Evolutionary conservation across 2,113 vertebrate genomes (phyloP), one percentile per base, ranked within the genome.

Genomic region (Ibidorhyncha struthersii): DNA sequence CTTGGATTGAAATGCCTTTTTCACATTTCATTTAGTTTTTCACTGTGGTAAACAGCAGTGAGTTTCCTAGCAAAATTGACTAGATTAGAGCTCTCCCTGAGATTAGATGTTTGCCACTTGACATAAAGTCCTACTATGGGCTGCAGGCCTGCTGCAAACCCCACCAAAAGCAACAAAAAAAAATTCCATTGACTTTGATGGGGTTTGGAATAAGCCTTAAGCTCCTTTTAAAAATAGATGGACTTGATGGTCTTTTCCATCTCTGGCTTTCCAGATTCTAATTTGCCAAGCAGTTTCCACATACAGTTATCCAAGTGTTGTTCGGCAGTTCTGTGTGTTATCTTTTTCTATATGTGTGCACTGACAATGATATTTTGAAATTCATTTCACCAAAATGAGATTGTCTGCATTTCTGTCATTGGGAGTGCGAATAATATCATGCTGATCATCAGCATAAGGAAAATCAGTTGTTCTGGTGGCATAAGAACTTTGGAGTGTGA

Each of bases 301-400:
- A 34, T 41, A 55, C 0, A 70, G 13, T 96, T 76, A 89, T 84
- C 72, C 79, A 96, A 88, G 81, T 43, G 82, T 90, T 91, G 47
- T 84, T 93, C 65, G 61, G 70, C 87, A 87, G 47, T 93, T 96
- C 94, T 79, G 2, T 89, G 91, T 96, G 85, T 96, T 97, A 97
- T 94, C 92, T 97, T 96, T 96, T 95, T 96, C 93, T 92, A 4
- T 83, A 6, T 34, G 18, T 55, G 66, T 92, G 83, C 90, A 97
- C 94, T 94, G 95, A 87, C 55, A 87, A 55, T 30, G 78, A 8
- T 73, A 41, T 34, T 67, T 81, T 50, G 59, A 82, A 90, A 59
- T 67, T 50, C 14, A 62, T 70, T 65, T 94, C 36, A 62, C 55
- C 38, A 55, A 82, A 91, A 83, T 62, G 34, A 90, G 63, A 27